Base-by-base conservation (phyloP, 2,113 vertebrate species). In the Cephalopterus ornatus region DNA sequence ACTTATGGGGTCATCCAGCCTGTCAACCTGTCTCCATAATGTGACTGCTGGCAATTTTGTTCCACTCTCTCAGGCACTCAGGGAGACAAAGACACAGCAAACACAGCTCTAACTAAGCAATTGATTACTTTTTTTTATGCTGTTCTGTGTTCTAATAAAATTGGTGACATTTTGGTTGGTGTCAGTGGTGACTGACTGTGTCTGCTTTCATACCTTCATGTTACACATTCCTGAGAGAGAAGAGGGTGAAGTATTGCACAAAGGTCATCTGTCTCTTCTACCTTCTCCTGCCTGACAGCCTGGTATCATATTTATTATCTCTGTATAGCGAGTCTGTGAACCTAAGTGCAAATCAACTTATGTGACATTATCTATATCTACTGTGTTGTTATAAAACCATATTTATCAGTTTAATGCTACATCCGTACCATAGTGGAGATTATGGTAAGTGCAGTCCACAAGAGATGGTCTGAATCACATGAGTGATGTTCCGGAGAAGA, bases 321-420 rank as follows among this genome's bases (percentile, higher is more conserved):
- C 39, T 88, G 0, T 73, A 65, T 53, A 91, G 66, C 39, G 26
- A 33, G 35, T 86, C 68, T 94, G 89, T 78, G 88, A 95, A 94
- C 72, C 37, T 74, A 78, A 86, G 71, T 79, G 53, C 42, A 96
- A 42, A 95, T 94, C 93, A 84, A 55, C 85, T 92, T 88, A 39
- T 55, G 79, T 88, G 90, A 46, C 79, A n/a, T 93, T 88, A 49
- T 88, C 65, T 84, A n/a, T 16, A 59, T 92, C 75, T 93, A n/a
- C 59, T 83, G 26, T 78, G 47, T 61, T 85, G 50, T 95, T 89
- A 68, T 59, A 77, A 95, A 95, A 75, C 44, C 19, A 5, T 81
- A 88, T 91, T 88, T 85, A 65, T 95, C 61, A 76, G 56, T 96
- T 92, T 84, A 95, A 92, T 91, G 76, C 49, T 91, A 44, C 32